A percentile compares a stretch with the other conserved stretches of the same genome.
Conservation (phyloP, 2,888 invertebrate genomes). For the Heliconius charithonia region DNA sequence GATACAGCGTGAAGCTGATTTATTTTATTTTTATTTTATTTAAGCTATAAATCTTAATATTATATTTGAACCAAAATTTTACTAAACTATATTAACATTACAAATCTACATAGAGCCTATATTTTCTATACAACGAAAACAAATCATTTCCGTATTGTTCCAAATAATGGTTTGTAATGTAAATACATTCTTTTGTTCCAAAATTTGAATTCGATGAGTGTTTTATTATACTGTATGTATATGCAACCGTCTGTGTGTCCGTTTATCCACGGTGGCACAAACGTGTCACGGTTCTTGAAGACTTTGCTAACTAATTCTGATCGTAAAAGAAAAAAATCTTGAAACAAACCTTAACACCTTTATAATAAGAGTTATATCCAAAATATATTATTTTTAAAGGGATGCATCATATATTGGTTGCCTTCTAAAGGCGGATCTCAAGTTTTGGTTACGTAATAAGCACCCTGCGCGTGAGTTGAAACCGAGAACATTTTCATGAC, state of each 20-base stretch:
- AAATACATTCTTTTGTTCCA: conserved; percentile 42
- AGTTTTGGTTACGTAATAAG: conserved; percentile 70
- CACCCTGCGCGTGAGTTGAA: conserved; percentile 73
- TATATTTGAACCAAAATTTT: neutral
- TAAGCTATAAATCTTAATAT: neutral
- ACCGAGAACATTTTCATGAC: conserved; percentile 59
- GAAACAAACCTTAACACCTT: neutral
- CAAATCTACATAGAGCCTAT: neutral
- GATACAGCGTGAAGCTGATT: too few relatives aligned
- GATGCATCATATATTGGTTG: conserved; percentile 46
- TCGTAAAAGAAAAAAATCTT: neutral
- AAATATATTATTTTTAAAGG: neutral
- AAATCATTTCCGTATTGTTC: conserved; percentile 44
- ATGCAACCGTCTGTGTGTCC: conserved; percentile 69
- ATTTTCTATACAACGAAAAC: conserved; percentile 34
- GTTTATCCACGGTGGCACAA: conserved; percentile 78
- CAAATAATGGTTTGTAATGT: conserved; percentile 44
- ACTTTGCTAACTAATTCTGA: conserved; percentile 38
- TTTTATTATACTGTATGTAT: conserved; percentile 56
- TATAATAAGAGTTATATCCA: neutral
- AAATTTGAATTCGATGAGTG: conserved; percentile 49
- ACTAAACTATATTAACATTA: neutral
- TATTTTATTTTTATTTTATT: too few relatives aligned
- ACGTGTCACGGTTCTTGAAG: conserved; percentile 68
- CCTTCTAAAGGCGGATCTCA: conserved; percentile 62